phyloP scores from a whole-genome alignment of 2,113 vertebrate species.

The Psilopsiagon aymara region DNA sequence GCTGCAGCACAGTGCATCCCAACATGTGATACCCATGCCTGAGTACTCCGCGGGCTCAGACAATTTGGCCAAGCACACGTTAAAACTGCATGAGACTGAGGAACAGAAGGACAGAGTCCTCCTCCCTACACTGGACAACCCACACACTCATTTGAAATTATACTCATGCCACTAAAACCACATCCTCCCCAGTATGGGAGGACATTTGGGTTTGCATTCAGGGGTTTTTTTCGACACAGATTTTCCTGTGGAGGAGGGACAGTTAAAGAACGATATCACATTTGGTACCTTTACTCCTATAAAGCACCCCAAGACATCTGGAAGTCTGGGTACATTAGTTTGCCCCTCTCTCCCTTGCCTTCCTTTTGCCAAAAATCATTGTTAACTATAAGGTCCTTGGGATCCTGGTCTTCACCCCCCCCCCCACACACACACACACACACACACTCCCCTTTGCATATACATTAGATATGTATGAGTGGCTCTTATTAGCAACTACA shows the following conservation, averaged over 20 bases:
- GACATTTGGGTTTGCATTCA: not conserved
- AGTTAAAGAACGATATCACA: not conserved
- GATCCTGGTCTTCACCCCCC: not conserved
- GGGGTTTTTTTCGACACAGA: not conserved
- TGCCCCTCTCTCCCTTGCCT: not conserved
- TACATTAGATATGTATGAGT: fast-evolving
- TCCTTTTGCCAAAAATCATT: not conserved
- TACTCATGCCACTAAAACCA: not conserved
- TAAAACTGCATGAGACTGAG: not conserved
- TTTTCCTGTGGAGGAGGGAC: not conserved
- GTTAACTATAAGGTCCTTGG: not conserved
- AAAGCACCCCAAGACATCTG: not conserved
- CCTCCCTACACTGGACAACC: not conserved
- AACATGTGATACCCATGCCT: fast-evolving
- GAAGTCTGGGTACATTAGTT: not conserved
- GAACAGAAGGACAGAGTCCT: not conserved
- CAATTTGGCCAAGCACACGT: not conserved
- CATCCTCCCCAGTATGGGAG: not conserved
- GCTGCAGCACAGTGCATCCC: not conserved
- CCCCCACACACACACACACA: not conserved
- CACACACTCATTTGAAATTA: not conserved
- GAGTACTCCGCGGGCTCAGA: not conserved
- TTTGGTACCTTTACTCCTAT: not conserved
- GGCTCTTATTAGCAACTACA: not conserved
- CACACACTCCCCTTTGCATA: not conserved